Evolutionary conservation across 37 sponge, comb jelly and placozoan genomes (phyloP).

Genomic region (Ianthella basta): DNA sequence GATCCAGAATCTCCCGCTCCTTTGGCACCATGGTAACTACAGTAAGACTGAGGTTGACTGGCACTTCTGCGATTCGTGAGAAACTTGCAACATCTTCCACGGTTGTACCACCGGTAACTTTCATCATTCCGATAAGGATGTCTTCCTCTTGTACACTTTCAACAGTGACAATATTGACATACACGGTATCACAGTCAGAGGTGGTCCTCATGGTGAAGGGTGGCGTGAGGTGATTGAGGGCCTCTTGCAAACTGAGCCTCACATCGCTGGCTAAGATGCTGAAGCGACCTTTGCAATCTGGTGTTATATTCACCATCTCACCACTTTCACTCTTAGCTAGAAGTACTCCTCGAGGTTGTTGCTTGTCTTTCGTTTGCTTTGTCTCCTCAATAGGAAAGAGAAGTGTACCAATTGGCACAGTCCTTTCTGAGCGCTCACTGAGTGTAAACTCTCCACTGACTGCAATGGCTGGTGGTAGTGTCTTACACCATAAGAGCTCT

Average conservation of each 20-base stretch:
- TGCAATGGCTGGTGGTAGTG: neutral
- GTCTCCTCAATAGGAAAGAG: constrained; percentile 7
- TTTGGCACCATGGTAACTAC: neutral
- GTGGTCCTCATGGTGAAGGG: neutral
- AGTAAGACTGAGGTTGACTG: neutral
- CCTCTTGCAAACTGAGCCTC: neutral
- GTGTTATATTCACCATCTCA: neutral
- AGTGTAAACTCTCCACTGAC: neutral
- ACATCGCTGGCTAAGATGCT: neutral
- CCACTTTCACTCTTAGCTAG: neutral
- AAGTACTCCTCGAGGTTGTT: neutral
- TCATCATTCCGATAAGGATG: constrained; percentile 5
- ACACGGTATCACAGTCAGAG: neutral
- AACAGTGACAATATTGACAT: neutral
- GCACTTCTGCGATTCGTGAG: neutral
- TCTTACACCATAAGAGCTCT: neutral
- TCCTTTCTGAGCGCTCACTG: no score
- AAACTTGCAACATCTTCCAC: neutral
- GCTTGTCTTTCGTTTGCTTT: neutral
- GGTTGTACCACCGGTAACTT: neutral
- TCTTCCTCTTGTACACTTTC: neutral
- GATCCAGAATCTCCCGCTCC: neutral
- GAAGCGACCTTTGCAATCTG: neutral
- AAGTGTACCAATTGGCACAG: neutral
- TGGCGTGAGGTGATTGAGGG: neutral